A percentile compares a stretch with the other conserved stretches of the same genome.
phyloP scores from a whole-genome alignment of 2,113 vertebrate species.

The Budorcas taxicolor region DNA sequence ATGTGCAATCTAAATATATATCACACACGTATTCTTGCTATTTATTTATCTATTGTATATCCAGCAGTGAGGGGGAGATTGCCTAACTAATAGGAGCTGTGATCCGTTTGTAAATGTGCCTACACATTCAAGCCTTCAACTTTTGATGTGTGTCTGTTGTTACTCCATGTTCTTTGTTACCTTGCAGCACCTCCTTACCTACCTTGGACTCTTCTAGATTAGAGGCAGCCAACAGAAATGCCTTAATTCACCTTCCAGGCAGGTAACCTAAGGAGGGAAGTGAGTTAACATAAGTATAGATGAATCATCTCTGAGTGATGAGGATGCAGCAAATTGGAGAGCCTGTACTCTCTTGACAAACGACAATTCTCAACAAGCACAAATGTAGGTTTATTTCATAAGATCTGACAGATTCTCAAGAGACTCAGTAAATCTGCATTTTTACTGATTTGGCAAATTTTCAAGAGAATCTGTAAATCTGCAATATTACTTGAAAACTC shows the following conservation, averaged over 20 bases:
- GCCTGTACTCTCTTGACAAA: neutral
- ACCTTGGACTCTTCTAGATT: neutral
- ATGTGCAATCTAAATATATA: constrained; percentile 81
- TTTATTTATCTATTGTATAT: constrained; percentile 79
- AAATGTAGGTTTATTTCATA: neutral
- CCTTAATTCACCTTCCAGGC: constrained; percentile 5
- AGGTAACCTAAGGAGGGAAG: neutral
- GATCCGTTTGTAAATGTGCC: constrained; percentile 62
- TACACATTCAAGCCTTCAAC: constrained; percentile 18
- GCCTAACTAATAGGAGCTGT: constrained; percentile 62
- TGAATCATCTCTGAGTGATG: neutral
- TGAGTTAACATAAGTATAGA: neutral
- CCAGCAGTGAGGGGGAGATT: constrained; percentile 31
- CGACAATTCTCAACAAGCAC: neutral
- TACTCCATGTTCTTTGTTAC: constrained; percentile 39
- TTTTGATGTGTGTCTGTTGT: neutral
- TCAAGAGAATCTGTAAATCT: neutral
- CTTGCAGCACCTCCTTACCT: neutral
- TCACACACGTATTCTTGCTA: constrained; percentile 72
- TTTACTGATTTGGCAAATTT: neutral
- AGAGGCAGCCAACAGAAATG: neutral
- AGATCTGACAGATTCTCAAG: constrained; percentile 2
- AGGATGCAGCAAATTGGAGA: neutral
- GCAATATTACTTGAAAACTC: neutral
- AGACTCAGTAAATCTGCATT: neutral